Conservation (phyloP, 1,140 invertebrate genomes). For the Scaptomyza hsui region DNA sequence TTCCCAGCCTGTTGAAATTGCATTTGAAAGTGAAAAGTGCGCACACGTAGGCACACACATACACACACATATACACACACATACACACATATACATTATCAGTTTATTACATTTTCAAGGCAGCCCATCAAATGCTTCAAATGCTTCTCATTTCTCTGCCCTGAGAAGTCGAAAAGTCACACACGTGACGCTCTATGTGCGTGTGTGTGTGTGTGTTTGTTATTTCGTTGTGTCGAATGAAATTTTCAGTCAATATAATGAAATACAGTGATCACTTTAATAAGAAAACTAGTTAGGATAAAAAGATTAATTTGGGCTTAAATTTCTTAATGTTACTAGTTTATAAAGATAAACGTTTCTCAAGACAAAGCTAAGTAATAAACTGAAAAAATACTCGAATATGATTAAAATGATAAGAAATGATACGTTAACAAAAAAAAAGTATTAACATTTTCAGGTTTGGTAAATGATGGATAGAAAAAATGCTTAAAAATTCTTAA, state of each 20-base stretch:
- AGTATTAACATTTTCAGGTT: too few relatives aligned
- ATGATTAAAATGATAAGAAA: too few relatives aligned
- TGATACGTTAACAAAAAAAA: too few relatives aligned
- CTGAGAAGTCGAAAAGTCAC: not conserved
- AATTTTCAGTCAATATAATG: not conserved
- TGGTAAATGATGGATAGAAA: too few relatives aligned
- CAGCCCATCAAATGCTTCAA: conserved; percentile 65
- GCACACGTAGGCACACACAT: not conserved
- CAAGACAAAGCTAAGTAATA: too few relatives aligned
- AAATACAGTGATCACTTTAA: not conserved
- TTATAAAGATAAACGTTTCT: too few relatives aligned
- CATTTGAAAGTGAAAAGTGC: conserved; percentile 56
- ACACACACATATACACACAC: conserved; percentile 14
- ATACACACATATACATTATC: conserved; percentile 34
- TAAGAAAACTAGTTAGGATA: not conserved
- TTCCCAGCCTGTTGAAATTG: conserved; percentile 52
- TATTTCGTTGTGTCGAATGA: not conserved
- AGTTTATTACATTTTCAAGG: conserved; percentile 76
- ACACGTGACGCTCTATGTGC: conserved; percentile 21
- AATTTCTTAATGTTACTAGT: too few relatives aligned
- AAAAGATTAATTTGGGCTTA: not conserved
- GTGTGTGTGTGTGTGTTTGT: not conserved
- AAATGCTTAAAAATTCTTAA: too few relatives aligned
- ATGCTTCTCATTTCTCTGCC: conserved; percentile 27
- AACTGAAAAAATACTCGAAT: too few relatives aligned